Conservation (phyloP, 2,888 invertebrate genomes). For the Scaptomyza polygonia region DNA sequence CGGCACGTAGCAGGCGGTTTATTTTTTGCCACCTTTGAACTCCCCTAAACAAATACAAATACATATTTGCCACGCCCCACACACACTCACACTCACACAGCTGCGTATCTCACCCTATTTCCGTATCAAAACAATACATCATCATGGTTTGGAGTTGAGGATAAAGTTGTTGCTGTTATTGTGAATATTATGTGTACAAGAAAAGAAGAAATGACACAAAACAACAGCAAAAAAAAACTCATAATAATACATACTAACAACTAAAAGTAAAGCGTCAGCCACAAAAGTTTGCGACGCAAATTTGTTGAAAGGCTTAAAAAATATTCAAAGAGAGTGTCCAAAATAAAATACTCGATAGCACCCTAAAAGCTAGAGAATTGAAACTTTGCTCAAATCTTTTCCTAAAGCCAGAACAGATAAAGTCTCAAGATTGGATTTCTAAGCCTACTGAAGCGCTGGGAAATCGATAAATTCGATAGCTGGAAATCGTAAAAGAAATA, state of each 20-base stretch:
- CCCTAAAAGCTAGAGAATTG: no score
- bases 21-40: constrained; percentile 66
- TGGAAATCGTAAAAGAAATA: no score
- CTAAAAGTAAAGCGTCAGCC: constrained; percentile 23
- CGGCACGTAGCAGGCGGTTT: constrained; percentile 65
- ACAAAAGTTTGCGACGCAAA: constrained; percentile 32
- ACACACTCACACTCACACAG: background rate
- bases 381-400: no score
- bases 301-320: background rate
- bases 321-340: no score
- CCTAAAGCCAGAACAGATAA: no score
- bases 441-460: no score
- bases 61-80: constrained; percentile 1
- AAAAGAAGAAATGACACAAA: constrained; percentile 12
- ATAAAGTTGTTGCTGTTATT: constrained; percentile 55
- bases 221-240: constrained; percentile 3
- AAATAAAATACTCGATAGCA: no score
- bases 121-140: constrained; percentile 70
- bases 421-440: no score
- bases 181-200: constrained; percentile 62
- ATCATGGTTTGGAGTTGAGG: constrained; percentile 31
- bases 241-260: constrained; percentile 20
- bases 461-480: no score
- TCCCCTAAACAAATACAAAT: no score
- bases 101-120: constrained; percentile 41